Evolutionary conservation across 2,797 vertebrate genomes (phyloP).

Genomic region (Meriones psammophilus): DNA sequence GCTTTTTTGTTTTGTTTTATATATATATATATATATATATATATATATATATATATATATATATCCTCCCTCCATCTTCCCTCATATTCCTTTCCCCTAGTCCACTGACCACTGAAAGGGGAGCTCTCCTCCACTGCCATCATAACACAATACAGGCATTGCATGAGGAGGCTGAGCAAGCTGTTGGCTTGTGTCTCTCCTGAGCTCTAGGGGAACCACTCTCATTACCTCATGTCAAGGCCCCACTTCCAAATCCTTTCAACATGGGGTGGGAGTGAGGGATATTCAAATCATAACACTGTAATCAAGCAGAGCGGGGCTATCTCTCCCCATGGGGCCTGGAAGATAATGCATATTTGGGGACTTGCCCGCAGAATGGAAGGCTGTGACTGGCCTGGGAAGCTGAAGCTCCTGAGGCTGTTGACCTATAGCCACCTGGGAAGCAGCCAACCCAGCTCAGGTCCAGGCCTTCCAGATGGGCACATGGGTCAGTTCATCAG

Average conservation of each 20-base stretch:
- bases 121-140: too few species aligned
- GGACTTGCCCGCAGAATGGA: not conserved
- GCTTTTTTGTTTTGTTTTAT: too few species aligned
- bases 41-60: too few species aligned
- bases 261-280: too few species aligned
- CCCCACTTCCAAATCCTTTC: not conserved
- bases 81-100: too few species aligned
- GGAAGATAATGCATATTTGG: not conserved
- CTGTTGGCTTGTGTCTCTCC: not conserved
- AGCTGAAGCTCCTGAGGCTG: not conserved
- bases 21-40: too few species aligned
- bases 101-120: too few species aligned
- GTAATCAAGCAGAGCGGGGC: not conserved
- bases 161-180: not conserved
- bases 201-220: not conserved
- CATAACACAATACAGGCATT: too few species aligned
- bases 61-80: too few species aligned
- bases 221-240: not conserved
- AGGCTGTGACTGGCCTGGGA: not conserved
- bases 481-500: rapidly evolving
- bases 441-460: not conserved
- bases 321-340: rapidly evolving
- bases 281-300: not conserved
- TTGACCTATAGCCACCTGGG: not conserved
- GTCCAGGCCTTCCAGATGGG: not conserved